Evolutionary conservation across 2,888 invertebrate species (phyloP).

Genomic region (Drosophila gaucha): DNA sequence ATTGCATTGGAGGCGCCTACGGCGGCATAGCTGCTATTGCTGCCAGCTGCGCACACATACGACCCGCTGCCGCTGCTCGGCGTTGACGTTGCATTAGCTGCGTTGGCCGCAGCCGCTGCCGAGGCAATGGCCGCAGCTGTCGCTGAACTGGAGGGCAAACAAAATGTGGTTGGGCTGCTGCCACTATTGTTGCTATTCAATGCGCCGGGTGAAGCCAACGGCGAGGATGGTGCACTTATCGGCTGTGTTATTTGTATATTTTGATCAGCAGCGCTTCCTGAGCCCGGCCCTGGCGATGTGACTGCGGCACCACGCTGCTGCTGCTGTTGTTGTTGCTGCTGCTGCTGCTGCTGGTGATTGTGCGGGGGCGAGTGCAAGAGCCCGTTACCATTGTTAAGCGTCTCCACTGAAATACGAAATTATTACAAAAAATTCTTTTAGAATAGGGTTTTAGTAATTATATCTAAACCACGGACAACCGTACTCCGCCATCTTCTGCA

Average conservation of each 20-base stretch:
- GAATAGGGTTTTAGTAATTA: background rate
- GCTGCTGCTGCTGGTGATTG: slow-evolving; percentile 86
- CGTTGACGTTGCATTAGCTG: slow-evolving; percentile 32
- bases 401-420: slow-evolving; percentile 82
- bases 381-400: slow-evolving; percentile 90
- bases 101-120: slow-evolving; percentile 34
- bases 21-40: slow-evolving; percentile 69
- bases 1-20: slow-evolving; percentile 84
- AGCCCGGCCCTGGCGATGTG: slow-evolving; percentile 46
- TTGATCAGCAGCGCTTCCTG: slow-evolving; percentile 70
- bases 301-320: slow-evolving; percentile 55
- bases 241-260: slow-evolving; percentile 90
- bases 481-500: slow-evolving; percentile 50
- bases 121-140: slow-evolving; percentile 54
- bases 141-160: slow-evolving; percentile 78
- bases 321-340: slow-evolving; percentile 70
- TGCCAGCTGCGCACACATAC: slow-evolving; percentile 79
- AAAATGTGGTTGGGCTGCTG: slow-evolving; percentile 82
- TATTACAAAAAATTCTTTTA: background rate
- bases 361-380: slow-evolving; percentile 91
- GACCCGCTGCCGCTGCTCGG: slow-evolving; percentile 79
- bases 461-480: slow-evolving; percentile 50
- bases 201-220: slow-evolving; percentile 88
- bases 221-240: slow-evolving; percentile 93
- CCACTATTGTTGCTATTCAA: slow-evolving; percentile 55